phyloP scores from a whole-genome alignment of 2,113 vertebrate species.

The Panthera leo region DNA sequence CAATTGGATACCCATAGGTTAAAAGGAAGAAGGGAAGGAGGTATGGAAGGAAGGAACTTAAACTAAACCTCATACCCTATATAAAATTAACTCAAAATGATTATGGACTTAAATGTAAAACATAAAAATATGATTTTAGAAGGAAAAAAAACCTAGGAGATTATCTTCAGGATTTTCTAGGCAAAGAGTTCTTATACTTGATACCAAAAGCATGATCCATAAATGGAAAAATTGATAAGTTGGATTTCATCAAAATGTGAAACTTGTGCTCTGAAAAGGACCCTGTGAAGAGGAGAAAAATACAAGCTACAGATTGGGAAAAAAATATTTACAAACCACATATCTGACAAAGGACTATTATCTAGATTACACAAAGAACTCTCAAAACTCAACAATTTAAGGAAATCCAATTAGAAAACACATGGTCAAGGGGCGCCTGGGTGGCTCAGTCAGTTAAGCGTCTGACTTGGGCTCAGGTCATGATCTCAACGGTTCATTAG shows the following conservation, averaged over 20 bases:
- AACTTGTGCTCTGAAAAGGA: neutral
- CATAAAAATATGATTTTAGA: constrained; percentile 12
- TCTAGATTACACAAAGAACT: constrained; percentile 27
- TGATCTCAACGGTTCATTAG: too few species aligned
- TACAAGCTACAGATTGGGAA: neutral
- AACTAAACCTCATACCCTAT: neutral
- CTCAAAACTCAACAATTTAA: constrained; percentile 13
- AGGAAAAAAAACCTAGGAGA: neutral
- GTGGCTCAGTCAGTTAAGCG: too few species aligned
- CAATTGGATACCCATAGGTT: neutral
- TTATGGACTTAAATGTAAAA: constrained; percentile 32
- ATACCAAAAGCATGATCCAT: constrained; percentile 16
- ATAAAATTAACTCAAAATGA: constrained; percentile 11
- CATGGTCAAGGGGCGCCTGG: neutral
- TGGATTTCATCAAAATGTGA: constrained; percentile 42
- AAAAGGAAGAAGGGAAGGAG: neutral
- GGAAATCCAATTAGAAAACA: neutral
- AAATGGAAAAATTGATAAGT: neutral
- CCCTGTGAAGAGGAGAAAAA: neutral
- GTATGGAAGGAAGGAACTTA: neutral
- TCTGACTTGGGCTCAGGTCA: too few species aligned
- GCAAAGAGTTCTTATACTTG: neutral
- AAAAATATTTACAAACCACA: neutral
- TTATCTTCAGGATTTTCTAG: constrained; percentile 11
- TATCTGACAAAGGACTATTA: constrained; percentile 14